Base-by-base conservation (phyloP, 2,888 invertebrate genomes). In the Hemicrepidius hirtus region DNA sequence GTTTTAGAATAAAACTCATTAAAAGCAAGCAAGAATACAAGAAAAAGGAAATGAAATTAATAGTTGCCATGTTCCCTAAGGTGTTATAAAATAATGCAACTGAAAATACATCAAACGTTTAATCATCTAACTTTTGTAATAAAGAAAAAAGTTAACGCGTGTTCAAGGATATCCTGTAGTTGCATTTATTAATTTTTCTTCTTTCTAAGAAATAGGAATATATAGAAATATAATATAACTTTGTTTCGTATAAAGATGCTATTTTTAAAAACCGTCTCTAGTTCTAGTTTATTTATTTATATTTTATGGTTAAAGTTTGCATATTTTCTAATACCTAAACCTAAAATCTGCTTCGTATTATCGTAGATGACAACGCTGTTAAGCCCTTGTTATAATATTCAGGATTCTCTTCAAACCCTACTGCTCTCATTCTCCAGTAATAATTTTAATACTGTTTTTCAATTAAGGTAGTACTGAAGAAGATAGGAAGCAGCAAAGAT, bases 381-480 rank as follows among this genome's bases (percentile, higher is more conserved):
- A 40, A 13, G 40, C 40, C n/a, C 4, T 40, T 40, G n/a, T 6
- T 40, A 40, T 40, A 40, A 40, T 40, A 40, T 40, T 40, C 32
- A 32, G 32, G 32, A 32, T 32, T 32, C 32, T 6, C n/a, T 13
- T 40, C 40, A 3, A n/a, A 13, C 13, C 13, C n/a, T 13, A 5
- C 5, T 7, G 18, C 3, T 20, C 46, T 46, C 20, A 18, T 46
- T 16, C 46, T 20, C 21, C 7, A 49, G 20, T 21, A 49, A 21
- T 49, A 49, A 49, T 20, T 46, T 46, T 49, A 49, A 21, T 49
- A 49, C 49, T 49, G 49, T 49, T 49, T 46, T 49, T 49, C 49
- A 49, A 49, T 49, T 49, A 49, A 49, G 20, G 49, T 21, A 20
- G 49, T 21, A 20, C 49, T 21, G 49, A 4, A 12, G 20, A 49